Base-by-base conservation (phyloP, 53 echinoderm and acorn worm genomes). In the Patiria pectinifera region DNA sequence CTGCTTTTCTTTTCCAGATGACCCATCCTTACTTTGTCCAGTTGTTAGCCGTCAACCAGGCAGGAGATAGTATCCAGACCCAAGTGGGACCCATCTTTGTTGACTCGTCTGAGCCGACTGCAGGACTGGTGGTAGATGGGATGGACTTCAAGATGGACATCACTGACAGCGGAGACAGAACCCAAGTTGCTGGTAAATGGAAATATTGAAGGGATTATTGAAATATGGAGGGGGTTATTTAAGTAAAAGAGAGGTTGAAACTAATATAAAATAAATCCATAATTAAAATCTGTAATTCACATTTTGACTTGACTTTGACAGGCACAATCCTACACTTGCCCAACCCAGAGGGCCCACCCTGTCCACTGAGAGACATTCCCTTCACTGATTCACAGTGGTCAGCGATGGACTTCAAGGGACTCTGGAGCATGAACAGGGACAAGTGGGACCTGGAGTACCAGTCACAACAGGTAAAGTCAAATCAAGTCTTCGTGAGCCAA, bases 91-190 rank as follows among this genome's bases (percentile, higher is more conserved):
- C 94, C 80, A 81, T 94, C 70, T 59, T 94, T 48, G 71, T 94
- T 7, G 94, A 94, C 62, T 10, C 43, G 15, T 86, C 91, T 70
- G 88, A 76, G 48, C 94, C 94, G 13, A 71, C 82, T 16, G 77
- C 82, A 0, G 94, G 94, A n/a, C 4, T 82, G 58, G 94, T 94
- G 43, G 91, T 86, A 16, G 94, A 94, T 92, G 94, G 94, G 61
- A 1, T 76, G 6, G 87, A 94, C 49, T 92, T 86, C 62, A 86
- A 62, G 83, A 92, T 69, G 69, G 94, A 94, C 59, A 21, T 35
- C 45, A 62, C 66, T 61, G 46, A 94, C 84, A 71, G 61, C 6
- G 48, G 78, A 43, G 48, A 78, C 13, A 59, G 49, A 46, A 23
- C 49, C 48, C 45, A 69, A 78, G 80, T 94, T 48, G 8, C 78